phyloP scores from a whole-genome alignment of 2,888 invertebrate genomes.

The Leptopilina myrica region DNA sequence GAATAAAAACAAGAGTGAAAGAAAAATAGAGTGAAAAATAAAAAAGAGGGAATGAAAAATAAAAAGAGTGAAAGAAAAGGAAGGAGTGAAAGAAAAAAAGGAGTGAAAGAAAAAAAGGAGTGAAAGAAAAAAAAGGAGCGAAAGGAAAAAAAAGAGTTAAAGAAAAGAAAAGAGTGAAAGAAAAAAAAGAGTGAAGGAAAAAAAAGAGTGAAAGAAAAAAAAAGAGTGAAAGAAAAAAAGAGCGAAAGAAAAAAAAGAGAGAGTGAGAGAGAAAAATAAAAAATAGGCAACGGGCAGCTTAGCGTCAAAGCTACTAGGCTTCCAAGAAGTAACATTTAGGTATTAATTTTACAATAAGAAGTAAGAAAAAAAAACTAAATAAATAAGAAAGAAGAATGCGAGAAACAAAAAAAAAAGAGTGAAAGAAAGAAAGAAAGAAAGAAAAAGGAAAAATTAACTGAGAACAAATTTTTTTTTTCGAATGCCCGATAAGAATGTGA shows the following conservation, averaged over 20 bases:
- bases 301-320: constrained; percentile 71
- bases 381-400: too few relatives aligned
- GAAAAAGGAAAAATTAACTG: constrained; percentile 60
- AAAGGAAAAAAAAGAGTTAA: neutral
- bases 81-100: too few relatives aligned
- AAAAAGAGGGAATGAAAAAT: too few relatives aligned
- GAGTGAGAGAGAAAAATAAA: constrained; percentile 52
- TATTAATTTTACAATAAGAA: constrained; percentile 71
- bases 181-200: neutral
- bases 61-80: too few relatives aligned
- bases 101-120: neutral
- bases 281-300: constrained; percentile 34
- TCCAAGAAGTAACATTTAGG: constrained; percentile 74
- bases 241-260: constrained; percentile 42
- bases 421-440: constrained; percentile 48
- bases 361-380: neutral
- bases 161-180: too few relatives aligned
- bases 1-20: neutral
- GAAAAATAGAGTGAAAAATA: neutral
- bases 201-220: constrained; percentile 9
- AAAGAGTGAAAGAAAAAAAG: constrained; percentile 17
- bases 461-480: constrained; percentile 61
- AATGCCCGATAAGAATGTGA: constrained; percentile 64
- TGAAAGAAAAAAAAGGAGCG: neutral
- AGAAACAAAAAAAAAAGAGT: too few relatives aligned